Base-by-base conservation (phyloP, 2,797 vertebrate species). In the Acanthurus tractus region DNA sequence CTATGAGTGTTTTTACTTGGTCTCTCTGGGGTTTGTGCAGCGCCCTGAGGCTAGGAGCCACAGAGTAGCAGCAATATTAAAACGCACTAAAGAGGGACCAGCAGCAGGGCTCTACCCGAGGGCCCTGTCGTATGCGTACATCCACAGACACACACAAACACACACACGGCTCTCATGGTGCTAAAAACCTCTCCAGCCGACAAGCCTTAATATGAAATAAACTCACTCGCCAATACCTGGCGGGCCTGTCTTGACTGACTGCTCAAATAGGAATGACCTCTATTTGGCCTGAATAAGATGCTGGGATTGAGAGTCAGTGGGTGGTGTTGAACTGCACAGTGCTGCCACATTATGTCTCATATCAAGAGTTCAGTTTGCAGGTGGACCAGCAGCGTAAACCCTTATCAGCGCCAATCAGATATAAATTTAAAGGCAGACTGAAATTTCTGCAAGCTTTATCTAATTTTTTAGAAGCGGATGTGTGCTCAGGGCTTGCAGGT, bases 241-340 rank as follows among this genome's bases (percentile, higher is more conserved):
- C 84, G 88, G 92, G 87, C 74, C 78, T 58, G 85, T 87, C 89
- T 88, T 89, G 93, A 93, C 90, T 90, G 92, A 89, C 88, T 91
- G 89, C 89, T 92, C 89, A 87, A 91, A 91, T 91, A 87, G 88
- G 84, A 92, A 87, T 92, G 90, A 93, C 92, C 92, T 92, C 89
- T 75, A 86, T 89, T 91, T 92, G 90, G 90, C 90, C 90, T 76
- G 71, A 84, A 87, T 87, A 88, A 88, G 87, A 82, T 75, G 86
- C 84, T 40, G 79, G 74, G 81, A 90, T 84, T 80, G 84, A 72
- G 84, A 89, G 85, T 86, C 86, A 23, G 89, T 81, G 83, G 85
- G 82, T 8, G 79, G 62, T 75, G 87, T 84, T 85, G 83, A 88
- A 84, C 84, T 17, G 80, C 86, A 82, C 83, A 88, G 84, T 82